These are phyloP conservation scores for Lacerta agilis DNA, from an alignment of 2,797 vertebrate genomes.

Conservation along the genomic window DNA sequence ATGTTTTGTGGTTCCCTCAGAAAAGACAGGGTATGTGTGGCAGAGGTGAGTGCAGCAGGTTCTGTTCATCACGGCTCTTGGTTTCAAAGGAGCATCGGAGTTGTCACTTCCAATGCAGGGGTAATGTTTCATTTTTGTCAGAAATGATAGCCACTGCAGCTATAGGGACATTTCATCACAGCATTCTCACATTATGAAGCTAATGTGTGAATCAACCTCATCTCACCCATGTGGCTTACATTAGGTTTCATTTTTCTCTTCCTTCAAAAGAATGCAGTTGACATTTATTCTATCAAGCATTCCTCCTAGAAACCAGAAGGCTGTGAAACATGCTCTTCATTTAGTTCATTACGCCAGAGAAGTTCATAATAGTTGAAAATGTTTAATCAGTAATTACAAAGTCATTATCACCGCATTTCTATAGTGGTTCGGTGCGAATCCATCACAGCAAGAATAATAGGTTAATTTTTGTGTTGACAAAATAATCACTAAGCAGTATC, in stretches of 20 bases:
- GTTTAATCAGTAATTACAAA: conserved; percentile 30
- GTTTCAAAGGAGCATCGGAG: background rate
- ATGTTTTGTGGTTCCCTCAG: background rate
- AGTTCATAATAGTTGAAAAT: conserved; percentile 11
- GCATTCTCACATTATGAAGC: background rate
- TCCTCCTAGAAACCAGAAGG: background rate
- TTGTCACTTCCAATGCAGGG: background rate
- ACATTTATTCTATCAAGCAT: background rate
- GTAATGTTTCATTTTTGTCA: background rate
- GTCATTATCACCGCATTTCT: conserved; percentile 9
- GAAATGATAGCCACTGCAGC: background rate
- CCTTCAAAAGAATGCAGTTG: background rate
- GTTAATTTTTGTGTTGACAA: conserved; percentile 11
- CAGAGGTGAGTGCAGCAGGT: background rate
- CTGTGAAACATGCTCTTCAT: background rate
- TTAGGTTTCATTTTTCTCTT: background rate
- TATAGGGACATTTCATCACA: background rate
- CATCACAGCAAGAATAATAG: conserved; percentile 18
- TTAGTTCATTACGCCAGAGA: background rate
- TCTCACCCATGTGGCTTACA: background rate
- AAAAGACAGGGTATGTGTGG: background rate
- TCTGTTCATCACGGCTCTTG: background rate
- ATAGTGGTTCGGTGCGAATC: background rate
- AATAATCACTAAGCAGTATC: conserved; percentile 4
- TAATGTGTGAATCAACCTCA: background rate